These are phyloP conservation scores for Prunella strophiata DNA, from an alignment of 2,797 vertebrate species.

Conservation along the genomic window DNA sequence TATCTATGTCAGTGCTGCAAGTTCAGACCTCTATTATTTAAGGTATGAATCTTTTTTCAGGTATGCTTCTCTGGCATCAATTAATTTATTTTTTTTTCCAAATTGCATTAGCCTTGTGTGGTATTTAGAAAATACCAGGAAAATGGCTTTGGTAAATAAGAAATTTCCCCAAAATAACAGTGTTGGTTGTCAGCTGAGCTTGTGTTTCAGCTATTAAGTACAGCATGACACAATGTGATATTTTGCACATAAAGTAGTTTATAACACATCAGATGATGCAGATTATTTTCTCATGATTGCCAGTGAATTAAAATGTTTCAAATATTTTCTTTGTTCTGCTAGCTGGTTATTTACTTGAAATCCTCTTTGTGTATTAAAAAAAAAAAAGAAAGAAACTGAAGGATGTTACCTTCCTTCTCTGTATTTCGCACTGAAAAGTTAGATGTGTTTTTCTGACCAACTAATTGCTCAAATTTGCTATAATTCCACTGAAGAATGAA, in stretches of 20 bases:
- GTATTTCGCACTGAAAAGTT: background rate
- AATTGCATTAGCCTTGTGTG: background rate
- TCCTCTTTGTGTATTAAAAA: background rate
- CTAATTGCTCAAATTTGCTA: background rate
- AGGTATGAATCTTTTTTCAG: conserved; percentile 70
- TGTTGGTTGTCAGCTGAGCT: background rate
- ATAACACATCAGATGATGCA: background rate
- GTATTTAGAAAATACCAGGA: background rate
- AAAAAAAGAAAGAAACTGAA: background rate
- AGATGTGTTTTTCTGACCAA: background rate
- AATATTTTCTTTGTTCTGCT: background rate
- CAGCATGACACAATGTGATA: background rate
- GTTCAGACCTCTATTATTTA: conserved; percentile 82
- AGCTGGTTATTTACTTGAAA: background rate
- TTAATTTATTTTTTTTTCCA: conserved; percentile 23
- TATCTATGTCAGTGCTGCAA: conserved; percentile 78
- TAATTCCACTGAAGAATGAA: background rate
- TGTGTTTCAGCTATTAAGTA: conserved; percentile 26
- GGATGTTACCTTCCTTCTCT: background rate
- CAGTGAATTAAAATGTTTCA: background rate
- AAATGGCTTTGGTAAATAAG: background rate
- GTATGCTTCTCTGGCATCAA: conserved; percentile 69
- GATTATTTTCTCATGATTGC: background rate
- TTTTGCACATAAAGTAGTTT: background rate
- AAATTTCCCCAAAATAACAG: background rate